Conservation (phyloP, 2,797 vertebrate species). For the Pangasius sanitwongsei region DNA sequence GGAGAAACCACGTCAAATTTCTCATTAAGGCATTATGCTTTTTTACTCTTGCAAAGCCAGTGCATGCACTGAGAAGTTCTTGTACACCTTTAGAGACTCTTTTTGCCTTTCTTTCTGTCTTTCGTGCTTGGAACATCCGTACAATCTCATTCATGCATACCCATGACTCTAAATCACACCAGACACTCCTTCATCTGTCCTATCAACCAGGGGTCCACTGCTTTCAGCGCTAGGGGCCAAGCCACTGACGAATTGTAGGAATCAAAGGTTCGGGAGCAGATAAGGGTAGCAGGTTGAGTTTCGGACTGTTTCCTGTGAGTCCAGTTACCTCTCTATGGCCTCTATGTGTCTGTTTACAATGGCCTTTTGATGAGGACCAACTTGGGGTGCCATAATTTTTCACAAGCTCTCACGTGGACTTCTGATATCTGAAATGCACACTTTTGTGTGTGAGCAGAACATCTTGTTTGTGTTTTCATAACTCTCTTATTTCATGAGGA, state of each 20-base stretch:
- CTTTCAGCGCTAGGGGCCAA: slow-evolving; percentile 53
- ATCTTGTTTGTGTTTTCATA: slow-evolving; percentile 25
- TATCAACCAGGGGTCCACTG: slow-evolving; percentile 15
- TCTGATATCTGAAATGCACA: slow-evolving; percentile 34
- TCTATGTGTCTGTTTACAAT: slow-evolving; percentile 55
- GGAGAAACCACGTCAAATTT: neutral
- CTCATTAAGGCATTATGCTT: neutral
- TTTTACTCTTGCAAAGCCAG: neutral
- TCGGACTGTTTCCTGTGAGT: slow-evolving; percentile 40
- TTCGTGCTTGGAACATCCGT: neutral
- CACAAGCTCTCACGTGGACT: slow-evolving; percentile 42
- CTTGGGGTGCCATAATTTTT: slow-evolving; percentile 58
- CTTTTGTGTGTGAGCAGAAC: neutral
- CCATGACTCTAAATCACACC: slow-evolving; percentile 32
- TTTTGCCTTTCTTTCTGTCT: neutral
- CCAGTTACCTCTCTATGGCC: slow-evolving; percentile 37
- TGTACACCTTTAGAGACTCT: neutral
- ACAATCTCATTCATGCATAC: slow-evolving; percentile 7
- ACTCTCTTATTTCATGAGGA: slow-evolving; percentile 59
- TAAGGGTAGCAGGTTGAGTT: slow-evolving; percentile 55
- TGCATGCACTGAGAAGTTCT: neutral
- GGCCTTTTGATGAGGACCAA: slow-evolving; percentile 59
- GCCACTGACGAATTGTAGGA: slow-evolving; percentile 62
- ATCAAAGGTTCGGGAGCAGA: slow-evolving; percentile 51
- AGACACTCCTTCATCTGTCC: slow-evolving; percentile 38